These are phyloP conservation scores for Callorhinus ursinus DNA, from an alignment of 2,113 vertebrate species.

Conservation along the genomic window DNA sequence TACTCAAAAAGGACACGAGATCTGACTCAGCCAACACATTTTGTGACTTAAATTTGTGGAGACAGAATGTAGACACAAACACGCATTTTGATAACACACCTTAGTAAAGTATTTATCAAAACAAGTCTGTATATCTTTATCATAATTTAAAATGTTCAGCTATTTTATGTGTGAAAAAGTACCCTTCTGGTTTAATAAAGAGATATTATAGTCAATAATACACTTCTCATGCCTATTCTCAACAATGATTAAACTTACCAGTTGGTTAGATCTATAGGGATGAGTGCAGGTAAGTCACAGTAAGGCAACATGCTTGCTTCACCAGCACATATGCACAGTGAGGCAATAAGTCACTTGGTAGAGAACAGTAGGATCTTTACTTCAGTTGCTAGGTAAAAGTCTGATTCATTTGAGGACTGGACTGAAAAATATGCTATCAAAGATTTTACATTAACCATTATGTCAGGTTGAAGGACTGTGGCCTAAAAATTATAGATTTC, in stretches of 20 bases:
- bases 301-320: neutral
- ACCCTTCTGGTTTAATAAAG: neutral
- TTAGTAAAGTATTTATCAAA: neutral
- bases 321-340: neutral
- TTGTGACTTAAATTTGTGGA: neutral
- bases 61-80: neutral
- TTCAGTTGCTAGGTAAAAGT: neutral
- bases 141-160: neutral
- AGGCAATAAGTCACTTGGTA: neutral
- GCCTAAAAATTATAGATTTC: neutral
- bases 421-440: neutral
- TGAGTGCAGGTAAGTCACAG: neutral
- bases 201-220: neutral
- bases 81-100: neutral
- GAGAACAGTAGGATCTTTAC: neutral
- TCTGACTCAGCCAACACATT: neutral
- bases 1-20: neutral
- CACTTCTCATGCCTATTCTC: neutral
- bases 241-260: neutral
- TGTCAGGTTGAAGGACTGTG: neutral
- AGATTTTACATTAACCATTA: neutral
- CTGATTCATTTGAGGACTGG: neutral
- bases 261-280: neutral
- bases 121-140: neutral
- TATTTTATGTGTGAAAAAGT: neutral